Evolutionary conservation across 2,113 vertebrate genomes (phyloP).

Genomic region (Megalops atlanticus): DNA sequence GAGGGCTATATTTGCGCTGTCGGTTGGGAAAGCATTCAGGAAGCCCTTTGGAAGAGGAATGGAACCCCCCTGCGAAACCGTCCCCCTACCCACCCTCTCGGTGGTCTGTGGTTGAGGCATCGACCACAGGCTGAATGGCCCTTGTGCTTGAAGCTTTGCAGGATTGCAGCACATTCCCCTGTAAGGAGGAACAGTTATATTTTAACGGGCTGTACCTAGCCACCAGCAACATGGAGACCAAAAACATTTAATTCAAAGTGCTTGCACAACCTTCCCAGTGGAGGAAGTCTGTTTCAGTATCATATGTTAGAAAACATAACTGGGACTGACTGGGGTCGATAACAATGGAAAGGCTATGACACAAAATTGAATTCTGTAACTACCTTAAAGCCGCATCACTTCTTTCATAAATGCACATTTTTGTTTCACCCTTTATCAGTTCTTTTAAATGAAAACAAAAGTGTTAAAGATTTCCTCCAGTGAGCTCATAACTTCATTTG

Average conservation of each 20-base stretch:
- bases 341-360: too few species aligned
- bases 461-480: too few species aligned
- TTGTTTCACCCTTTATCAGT: too few species aligned
- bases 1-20: conserved; percentile 58
- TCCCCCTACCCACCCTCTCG: too few species aligned
- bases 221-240: conserved; percentile 16
- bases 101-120: conserved; percentile 21
- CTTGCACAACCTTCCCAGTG: not conserved
- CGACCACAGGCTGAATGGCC: conserved; percentile 36
- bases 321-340: too few species aligned
- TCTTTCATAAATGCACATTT: too few species aligned
- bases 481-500: too few species aligned
- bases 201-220: conserved; percentile 27
- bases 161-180: conserved; percentile 27
- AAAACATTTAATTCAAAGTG: not conserved
- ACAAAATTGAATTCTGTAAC: too few species aligned
- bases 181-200: not conserved
- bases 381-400: too few species aligned
- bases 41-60: conserved; percentile 42
- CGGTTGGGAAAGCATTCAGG: conserved; percentile 62
- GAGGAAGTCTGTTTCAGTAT: too few species aligned
- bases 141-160: conserved; percentile 23
- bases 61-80: too few species aligned
- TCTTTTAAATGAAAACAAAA: too few species aligned
- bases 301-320: not conserved